A percentile compares a stretch with the other conserved stretches of the same genome.
Conservation (phyloP, 2,888 invertebrate genomes). For the Rhaphigaster nebulosa region DNA sequence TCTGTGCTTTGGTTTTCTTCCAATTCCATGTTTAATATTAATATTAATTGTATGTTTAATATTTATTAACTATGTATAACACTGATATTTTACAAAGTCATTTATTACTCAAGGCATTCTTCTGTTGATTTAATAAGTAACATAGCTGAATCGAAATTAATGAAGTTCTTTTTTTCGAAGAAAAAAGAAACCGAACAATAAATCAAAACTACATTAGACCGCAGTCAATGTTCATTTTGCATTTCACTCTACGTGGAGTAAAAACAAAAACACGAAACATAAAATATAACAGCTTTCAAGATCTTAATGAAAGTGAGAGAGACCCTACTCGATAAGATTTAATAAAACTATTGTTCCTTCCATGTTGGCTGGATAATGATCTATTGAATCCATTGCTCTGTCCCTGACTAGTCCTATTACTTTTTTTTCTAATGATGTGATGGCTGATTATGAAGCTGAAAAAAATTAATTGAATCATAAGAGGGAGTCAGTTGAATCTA, state of each 20-base stretch:
- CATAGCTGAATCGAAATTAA: not conserved
- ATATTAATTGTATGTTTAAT: too few species aligned
- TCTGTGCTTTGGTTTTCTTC: too few species aligned
- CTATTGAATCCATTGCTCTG: not conserved
- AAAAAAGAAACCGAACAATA: not conserved
- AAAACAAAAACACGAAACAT: not conserved
- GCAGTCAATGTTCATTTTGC: not conserved
- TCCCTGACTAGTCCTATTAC: not conserved
- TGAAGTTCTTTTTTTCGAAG: not conserved
- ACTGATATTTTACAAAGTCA: too few species aligned
- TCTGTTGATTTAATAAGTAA: not conserved
- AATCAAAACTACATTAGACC: not conserved
- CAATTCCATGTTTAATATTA: too few species aligned
- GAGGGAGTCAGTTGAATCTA: not conserved
- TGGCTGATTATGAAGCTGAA: not conserved
- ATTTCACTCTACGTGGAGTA: not conserved
- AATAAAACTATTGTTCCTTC: constrained; percentile 4
- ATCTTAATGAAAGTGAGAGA: constrained; percentile 43
- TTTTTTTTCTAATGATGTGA: not conserved
- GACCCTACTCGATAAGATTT: not conserved
- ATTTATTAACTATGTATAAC: too few species aligned
- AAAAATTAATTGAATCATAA: constrained; percentile 16
- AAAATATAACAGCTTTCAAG: constrained; percentile 13
- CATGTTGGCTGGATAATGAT: not conserved
- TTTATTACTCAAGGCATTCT: too few species aligned